Percentiles rank a stretch among this genome's conserved stretches.
These are phyloP conservation scores for Drosophila busckii DNA, from an alignment of 1,140 invertebrate species.

Conservation along the genomic window DNA sequence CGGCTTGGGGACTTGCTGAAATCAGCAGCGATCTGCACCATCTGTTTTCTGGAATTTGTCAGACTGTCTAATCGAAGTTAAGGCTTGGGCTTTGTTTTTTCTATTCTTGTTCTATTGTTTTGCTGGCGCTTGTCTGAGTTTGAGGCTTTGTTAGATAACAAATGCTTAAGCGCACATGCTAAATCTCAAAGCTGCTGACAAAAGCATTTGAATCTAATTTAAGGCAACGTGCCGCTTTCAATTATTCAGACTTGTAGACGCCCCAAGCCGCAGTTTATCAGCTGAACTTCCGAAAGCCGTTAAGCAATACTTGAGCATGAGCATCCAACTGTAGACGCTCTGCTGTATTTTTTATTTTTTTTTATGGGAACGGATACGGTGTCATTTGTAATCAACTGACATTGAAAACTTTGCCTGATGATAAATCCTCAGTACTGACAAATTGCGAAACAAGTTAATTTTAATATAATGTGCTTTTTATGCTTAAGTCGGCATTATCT, in stretches of 20 bases:
- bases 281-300: slow-evolving; percentile 30
- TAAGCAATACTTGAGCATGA: slow-evolving; percentile 23
- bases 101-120: neutral
- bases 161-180: slow-evolving; percentile 14
- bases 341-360: neutral
- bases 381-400: slow-evolving; percentile 34
- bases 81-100: neutral
- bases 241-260: slow-evolving; percentile 3
- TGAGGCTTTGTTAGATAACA: slow-evolving; percentile 13
- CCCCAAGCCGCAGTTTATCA: slow-evolving; percentile 14
- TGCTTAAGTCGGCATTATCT: no score
- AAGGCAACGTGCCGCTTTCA: slow-evolving; percentile 12
- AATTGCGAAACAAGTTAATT: slow-evolving; percentile 31
- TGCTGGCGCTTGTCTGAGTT: neutral
- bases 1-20: no score
- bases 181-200: slow-evolving; percentile 32
- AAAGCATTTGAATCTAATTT: slow-evolving; percentile 25
- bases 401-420: slow-evolving; percentile 31
- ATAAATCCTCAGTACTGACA: slow-evolving; percentile 30
- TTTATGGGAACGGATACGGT: slow-evolving; percentile 15
- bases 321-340: slow-evolving; percentile 2
- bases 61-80: neutral
- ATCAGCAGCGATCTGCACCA: neutral
- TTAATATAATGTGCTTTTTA: no score
- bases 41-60: slow-evolving; percentile 25